Conservation (phyloP, 2,797 vertebrate species). For the Botia kubotai region DNA sequence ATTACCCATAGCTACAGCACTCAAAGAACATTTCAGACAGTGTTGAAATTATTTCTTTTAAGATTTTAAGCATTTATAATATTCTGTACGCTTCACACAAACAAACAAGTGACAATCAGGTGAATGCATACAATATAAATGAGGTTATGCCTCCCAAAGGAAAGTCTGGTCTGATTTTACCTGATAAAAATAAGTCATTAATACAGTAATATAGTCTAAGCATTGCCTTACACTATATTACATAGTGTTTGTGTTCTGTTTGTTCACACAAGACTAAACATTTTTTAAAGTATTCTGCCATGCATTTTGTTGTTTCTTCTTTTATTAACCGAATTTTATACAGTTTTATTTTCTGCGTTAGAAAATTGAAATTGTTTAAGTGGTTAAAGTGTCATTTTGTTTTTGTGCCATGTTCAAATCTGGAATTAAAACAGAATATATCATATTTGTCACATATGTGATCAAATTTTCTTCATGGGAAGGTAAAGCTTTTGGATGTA, state of each 20-base stretch:
- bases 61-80: not conserved
- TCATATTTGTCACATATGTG: not conserved
- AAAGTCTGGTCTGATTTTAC: not conserved
- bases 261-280: not conserved
- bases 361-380: not conserved
- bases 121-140: not conserved
- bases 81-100: conserved; percentile 33
- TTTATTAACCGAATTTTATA: not conserved
- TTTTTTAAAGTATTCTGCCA: not conserved
- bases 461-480: not conserved
- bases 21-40: conserved; percentile 5
- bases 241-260: not conserved
- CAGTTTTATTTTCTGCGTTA: not conserved
- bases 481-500: conserved; percentile 1
- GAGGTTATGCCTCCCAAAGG: not conserved
- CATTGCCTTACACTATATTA: not conserved
- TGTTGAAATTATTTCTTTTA: not conserved
- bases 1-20: conserved; percentile 5
- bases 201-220: not conserved
- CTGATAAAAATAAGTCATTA: not conserved
- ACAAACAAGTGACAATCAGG: conserved; percentile 39
- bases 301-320: not conserved
- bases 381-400: not conserved
- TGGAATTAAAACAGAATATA: not conserved
- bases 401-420: not conserved